Evolutionary conservation across 2,797 vertebrate species (phyloP), one percentile per base, ranked within the genome.

Genomic region (Esox lucius): DNA sequence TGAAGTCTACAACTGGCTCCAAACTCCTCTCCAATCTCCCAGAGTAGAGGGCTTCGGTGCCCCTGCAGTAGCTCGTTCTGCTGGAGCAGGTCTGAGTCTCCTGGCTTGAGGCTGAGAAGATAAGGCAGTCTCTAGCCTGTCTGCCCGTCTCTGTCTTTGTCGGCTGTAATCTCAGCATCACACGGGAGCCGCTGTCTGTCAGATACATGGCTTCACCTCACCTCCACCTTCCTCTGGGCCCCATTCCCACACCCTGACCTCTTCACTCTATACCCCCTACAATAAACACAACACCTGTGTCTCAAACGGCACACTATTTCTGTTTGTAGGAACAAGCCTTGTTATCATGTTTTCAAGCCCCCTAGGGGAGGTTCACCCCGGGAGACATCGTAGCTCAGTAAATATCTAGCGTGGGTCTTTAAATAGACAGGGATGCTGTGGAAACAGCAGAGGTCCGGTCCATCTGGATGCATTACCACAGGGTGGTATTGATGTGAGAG

Each of bases 161-260:
- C 77, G 61, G 33, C 17, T 35, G 77, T 79, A 76, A 80, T 79
- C 82, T 86, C 75, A 69, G 48, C 46, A 80, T 81, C 80, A 72
- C 65, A 65, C 68, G 70, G 78, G 65, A 74, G 74, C 76, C 71
- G 24, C 56, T n/a, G 65, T 26, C 68, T 11, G 59, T 26, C 35
- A 71, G 26, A 67, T 65, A 51, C 33, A 15, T 15, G n/a, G 16
- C 15, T 16, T 53, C n/a, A 22, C 33, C 5, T 49, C 17, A 9
- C 61, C 13, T 48, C 35, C 73, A 65, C 59, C 51, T 22, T n/a
- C 56, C 80, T 72, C 0, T 0, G 70, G 82, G 82, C 53, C n/a
- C 19, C 31, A 16, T 35, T n/a, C 66, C 17, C 65, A 33, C 28
- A 17, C 5, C 16, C 33, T 17, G 16, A 35, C 65, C 62, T 13